Evolutionary conservation across 2,113 vertebrate species (phyloP).

Genomic region (Eolophus roseicapilla): DNA sequence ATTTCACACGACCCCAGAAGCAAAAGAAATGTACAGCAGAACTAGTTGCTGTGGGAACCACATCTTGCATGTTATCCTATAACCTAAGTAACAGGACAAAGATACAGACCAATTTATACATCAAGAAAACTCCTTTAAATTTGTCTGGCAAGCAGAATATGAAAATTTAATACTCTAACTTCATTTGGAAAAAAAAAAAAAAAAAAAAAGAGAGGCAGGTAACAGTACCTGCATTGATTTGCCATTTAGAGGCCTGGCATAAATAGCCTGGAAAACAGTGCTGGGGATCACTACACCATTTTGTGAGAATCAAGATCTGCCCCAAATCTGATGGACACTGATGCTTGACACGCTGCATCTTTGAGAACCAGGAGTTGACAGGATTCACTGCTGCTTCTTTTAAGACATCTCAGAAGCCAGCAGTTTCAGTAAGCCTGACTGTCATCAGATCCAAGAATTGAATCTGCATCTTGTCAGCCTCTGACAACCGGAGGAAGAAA

Average conservation of each 20-base stretch:
- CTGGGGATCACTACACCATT: neutral
- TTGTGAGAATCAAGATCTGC: neutral
- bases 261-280: neutral
- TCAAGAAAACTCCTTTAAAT: neutral
- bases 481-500: neutral
- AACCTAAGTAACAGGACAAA: neutral
- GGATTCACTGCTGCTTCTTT: neutral
- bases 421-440: rapidly evolving
- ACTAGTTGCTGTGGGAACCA: neutral
- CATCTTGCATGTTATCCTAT: neutral
- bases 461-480: neutral
- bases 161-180: neutral
- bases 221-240: neutral
- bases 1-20: neutral
- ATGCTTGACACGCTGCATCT: neutral
- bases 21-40: neutral
- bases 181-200: neutral
- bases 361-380: neutral
- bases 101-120: neutral
- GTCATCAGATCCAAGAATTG: neutral
- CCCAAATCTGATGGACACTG: neutral
- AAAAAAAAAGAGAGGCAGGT: neutral
- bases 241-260: neutral
- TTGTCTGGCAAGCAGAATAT: neutral
- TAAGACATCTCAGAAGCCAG: neutral